Base-by-base conservation (phyloP, 2,113 vertebrate genomes). In the Dolichallabes microphthalmus region DNA sequence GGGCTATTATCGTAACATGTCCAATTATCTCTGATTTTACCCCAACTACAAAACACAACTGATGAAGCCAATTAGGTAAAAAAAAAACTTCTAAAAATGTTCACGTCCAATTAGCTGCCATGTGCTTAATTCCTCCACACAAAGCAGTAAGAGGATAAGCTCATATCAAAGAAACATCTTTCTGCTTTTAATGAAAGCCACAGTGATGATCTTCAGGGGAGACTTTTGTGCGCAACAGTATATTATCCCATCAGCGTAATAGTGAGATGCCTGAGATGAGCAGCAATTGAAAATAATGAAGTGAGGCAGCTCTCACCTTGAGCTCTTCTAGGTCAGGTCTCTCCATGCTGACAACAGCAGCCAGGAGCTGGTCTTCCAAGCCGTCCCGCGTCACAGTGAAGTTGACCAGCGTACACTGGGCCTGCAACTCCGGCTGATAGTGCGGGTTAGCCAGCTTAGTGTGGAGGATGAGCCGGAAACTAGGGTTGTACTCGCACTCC, bases 381-480 rank as follows among this genome's bases (percentile, higher is more conserved):
- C 97, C 97, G 0, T 96, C 95, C 4, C 95, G 93, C 1, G 97
- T 98, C 89, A 99, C 97, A 0, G 96, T 98, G 93, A 99, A 99
- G 90, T 99, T 96, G 82, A 99, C 97, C 87, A 99, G 94, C 13
- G 98, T 99, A 91, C 97, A 96, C 93, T 99, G 98, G 1, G 98
- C 98, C 91, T 99, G 98, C 88, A 99, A 94, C 93, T 99, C 98
- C 0, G 98, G 98, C 80, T 95, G 97, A 91, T 98, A 99, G 89
- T 98, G 98, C 11, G 98, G 98, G 89, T 94, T 98, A 45, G 96
- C 96, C 58, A 99, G 92, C 91, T 98, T 99, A 7, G 97, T 98
- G 92, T 99, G 97, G 35, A 99, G 96, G 88, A 99, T 96, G 71
- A 99, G 96, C 0, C 93, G 96, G 94, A 99, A 99, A 19, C 86